Evolutionary conservation across 2,888 invertebrate genomes (phyloP).

Genomic region (Dasypolia templi): DNA sequence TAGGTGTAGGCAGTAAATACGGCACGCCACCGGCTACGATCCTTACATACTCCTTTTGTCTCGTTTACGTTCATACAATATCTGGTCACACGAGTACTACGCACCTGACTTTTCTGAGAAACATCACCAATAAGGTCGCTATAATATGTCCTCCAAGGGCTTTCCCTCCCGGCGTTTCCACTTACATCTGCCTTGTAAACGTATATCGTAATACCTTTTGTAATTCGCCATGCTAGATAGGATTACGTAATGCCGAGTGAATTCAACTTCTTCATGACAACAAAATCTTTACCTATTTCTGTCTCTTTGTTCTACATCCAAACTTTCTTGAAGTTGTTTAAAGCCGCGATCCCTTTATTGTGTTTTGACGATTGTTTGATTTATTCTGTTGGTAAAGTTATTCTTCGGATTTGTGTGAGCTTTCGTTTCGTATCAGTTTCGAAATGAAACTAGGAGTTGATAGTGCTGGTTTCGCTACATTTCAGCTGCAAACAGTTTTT

Average conservation of each 20-base stretch:
- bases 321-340: constrained; percentile 33
- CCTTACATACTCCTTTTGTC: too few relatives aligned
- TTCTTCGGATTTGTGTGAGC: background rate
- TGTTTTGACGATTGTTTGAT: constrained; percentile 45
- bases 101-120: too few relatives aligned
- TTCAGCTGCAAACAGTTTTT: constrained; percentile 14
- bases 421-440: constrained; percentile 17
- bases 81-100: too few relatives aligned
- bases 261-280: background rate
- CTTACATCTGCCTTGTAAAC: too few relatives aligned
- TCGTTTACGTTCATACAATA: too few relatives aligned
- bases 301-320: constrained; percentile 16
- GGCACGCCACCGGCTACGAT: too few relatives aligned
- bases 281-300: constrained; percentile 34
- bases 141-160: too few relatives aligned
- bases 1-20: too few relatives aligned
- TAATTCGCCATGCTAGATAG: background rate
- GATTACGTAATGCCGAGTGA: background rate
- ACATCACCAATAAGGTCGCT: too few relatives aligned
- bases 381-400: constrained; percentile 43
- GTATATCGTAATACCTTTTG: too few relatives aligned
- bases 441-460: constrained; percentile 15
- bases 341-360: constrained; percentile 42
- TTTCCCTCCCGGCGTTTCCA: too few relatives aligned
- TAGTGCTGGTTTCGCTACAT: constrained; percentile 20